Evolutionary conservation across 2,797 vertebrate genomes (phyloP), one percentile per base, ranked within the genome.

Genomic region (Todus mexicanus): DNA sequence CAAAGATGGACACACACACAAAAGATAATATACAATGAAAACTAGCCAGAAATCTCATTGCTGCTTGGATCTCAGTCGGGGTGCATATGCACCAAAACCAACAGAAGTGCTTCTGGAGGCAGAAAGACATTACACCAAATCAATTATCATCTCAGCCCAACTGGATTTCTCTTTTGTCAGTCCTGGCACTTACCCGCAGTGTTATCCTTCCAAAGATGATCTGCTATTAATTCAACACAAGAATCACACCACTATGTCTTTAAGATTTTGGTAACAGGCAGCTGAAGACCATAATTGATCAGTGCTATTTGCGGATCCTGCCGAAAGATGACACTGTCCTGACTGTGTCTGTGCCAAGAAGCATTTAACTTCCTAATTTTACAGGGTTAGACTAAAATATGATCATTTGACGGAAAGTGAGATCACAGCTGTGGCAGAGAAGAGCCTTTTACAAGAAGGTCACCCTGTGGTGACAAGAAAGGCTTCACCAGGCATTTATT

Each of bases 371-470:
- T 78, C 74, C 91, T 60, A 50, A 45, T 70, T 85, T 91, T 76
- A 91, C 53, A 90, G 82, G 70, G 76, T 94, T 92, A 84, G 87
- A 71, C 68, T 87, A 79, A 95, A 96, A 93, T 90, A 92, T 3
- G 70, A 93, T 86, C 69, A 75, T 81, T 79, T 66, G 76, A 91
- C 76, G 92, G 76, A 50, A 73, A 87, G 82, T 92, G 92, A 96
- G 87, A 94, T 94, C 90, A 87, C 66, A 75, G 17, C 43, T 8
- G 18, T 73, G 89, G 80, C 33, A 65, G 50, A 80, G 35, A 85
- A 87, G 54, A 73, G 65, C 42, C 65, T 94, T 83, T 80, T 68
- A 83, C 75, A 53, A 92, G 86, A 94, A 95, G 93, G 95, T 95
- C 89, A 94, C 91, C 64, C 94, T 45, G 42, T 0, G 6, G 70